A percentile compares a stretch with the other conserved stretches of the same genome.
phyloP scores from a whole-genome alignment of 1,140 invertebrate genomes.

The Zophobas atratus region DNA sequence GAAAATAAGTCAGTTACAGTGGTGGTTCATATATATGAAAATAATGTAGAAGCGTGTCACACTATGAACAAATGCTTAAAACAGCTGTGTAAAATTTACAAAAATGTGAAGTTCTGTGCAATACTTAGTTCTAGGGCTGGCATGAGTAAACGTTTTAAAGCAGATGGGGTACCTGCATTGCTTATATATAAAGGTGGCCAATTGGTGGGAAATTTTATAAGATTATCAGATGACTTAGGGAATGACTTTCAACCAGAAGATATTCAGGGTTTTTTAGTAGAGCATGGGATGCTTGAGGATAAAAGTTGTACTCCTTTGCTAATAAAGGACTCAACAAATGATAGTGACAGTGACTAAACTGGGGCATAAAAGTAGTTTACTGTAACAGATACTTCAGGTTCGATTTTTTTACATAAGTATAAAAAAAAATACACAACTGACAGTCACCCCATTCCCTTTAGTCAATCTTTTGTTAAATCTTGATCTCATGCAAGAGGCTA shows the following conservation, averaged over 20 bases:
- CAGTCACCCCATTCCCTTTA: no score
- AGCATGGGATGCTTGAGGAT: conserved; percentile 85
- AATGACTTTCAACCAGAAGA: conserved; percentile 93
- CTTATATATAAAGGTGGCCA: conserved; percentile 92
- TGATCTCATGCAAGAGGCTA: no score
- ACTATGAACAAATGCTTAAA: conserved; percentile 90
- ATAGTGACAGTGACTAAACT: conserved; percentile 57
- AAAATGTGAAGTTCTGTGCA: conserved; percentile 93
- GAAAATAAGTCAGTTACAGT: conserved; percentile 90
- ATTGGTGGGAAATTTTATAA: conserved; percentile 94
- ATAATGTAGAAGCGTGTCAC: conserved; percentile 81
- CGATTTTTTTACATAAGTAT: no score
- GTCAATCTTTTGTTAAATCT: no score
- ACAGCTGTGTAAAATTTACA: conserved; percentile 85
- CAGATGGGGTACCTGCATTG: conserved; percentile 91
- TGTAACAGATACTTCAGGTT: no score
- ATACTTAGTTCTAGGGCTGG: conserved; percentile 82
- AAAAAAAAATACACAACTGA: no score
- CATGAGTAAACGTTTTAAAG: conserved; percentile 88
- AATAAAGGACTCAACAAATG: conserved; percentile 56
- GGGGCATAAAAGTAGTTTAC: no score
- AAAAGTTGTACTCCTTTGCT: conserved; percentile 69
- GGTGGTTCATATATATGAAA: conserved; percentile 92
- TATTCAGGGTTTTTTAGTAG: conserved; percentile 91
- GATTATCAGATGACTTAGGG: conserved; percentile 88